Percentiles rank a stretch among this genome's conserved stretches.
These are phyloP conservation scores for Bombus consobrinus DNA, from an alignment of 1,140 invertebrate species.

Conservation along the genomic window DNA sequence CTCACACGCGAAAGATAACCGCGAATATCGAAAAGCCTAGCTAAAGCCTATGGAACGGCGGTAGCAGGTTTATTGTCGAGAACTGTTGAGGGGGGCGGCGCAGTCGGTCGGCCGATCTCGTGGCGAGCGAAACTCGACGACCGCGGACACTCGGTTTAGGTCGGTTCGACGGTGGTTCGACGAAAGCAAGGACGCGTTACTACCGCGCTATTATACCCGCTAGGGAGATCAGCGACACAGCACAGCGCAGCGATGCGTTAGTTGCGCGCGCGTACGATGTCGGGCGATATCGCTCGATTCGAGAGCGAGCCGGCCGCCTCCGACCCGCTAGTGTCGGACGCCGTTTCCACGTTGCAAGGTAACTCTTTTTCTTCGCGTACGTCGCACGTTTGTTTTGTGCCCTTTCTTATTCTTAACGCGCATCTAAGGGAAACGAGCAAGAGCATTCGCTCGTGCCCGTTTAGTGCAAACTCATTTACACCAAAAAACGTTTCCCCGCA, in stretches of 20 bases:
- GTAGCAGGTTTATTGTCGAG: background rate
- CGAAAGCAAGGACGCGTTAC: conserved; percentile 22
- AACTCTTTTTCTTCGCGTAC: background rate
- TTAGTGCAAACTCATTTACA: too few species aligned
- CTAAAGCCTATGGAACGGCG: background rate
- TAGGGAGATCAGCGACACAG: background rate
- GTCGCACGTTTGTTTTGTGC: too few species aligned
- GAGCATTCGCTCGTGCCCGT: too few species aligned
- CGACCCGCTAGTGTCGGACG: conserved; percentile 37
- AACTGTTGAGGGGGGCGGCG: background rate
- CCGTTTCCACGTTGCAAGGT: conserved; percentile 36
- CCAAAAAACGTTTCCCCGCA: too few species aligned
- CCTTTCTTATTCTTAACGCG: too few species aligned
- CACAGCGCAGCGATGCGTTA: conserved; percentile 37
- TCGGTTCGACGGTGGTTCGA: background rate
- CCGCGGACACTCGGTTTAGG: too few species aligned
- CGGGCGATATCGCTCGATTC: conserved; percentile 53
- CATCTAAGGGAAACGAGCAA: too few species aligned
- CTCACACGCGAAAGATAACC: background rate
- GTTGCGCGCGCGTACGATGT: conserved; percentile 48
- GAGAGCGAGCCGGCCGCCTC: conserved; percentile 45
- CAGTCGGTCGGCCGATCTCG: conserved; percentile 14
- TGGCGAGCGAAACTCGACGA: background rate
- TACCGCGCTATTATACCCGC: background rate
- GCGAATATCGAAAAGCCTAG: background rate